Percentiles rank a stretch among this genome's conserved stretches.
Conservation (phyloP, 2,888 invertebrate species). For the Tipula unca region DNA sequence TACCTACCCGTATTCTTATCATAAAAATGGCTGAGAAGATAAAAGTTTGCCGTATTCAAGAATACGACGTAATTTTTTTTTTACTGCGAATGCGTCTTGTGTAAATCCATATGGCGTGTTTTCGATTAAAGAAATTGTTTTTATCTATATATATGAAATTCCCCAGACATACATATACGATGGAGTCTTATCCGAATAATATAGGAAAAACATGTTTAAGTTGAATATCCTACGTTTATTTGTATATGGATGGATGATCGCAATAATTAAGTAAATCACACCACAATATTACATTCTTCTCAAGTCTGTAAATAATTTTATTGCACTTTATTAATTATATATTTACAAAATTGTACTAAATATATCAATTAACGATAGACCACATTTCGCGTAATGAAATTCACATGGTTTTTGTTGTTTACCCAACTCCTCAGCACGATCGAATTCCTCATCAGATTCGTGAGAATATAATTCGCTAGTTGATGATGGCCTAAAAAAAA, state of each 20-base stretch:
- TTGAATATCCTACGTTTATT: no score
- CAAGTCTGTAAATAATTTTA: neutral
- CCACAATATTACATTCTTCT: neutral
- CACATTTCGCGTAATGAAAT: neutral
- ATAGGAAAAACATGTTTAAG: no score
- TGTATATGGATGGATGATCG: no score
- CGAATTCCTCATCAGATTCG: constrained; percentile 62
- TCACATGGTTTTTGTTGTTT: constrained; percentile 39
- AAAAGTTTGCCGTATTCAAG: neutral
- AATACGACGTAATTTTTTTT: no score
- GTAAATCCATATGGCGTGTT: no score
- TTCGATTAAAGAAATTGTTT: no score
- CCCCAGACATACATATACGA: no score
- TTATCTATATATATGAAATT: no score
- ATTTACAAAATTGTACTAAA: neutral
- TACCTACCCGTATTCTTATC: no score
- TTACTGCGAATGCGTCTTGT: no score
- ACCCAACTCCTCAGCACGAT: constrained; percentile 62
- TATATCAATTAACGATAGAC: neutral
- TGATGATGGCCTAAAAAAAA: constrained; percentile 55
- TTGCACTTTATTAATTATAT: neutral
- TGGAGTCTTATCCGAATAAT: no score
- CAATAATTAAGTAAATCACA: no score
- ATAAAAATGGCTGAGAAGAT: neutral
- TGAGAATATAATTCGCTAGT: constrained; percentile 55